Conservation (phyloP, 2,113 vertebrate species). For the Heterocephalus glaber region DNA sequence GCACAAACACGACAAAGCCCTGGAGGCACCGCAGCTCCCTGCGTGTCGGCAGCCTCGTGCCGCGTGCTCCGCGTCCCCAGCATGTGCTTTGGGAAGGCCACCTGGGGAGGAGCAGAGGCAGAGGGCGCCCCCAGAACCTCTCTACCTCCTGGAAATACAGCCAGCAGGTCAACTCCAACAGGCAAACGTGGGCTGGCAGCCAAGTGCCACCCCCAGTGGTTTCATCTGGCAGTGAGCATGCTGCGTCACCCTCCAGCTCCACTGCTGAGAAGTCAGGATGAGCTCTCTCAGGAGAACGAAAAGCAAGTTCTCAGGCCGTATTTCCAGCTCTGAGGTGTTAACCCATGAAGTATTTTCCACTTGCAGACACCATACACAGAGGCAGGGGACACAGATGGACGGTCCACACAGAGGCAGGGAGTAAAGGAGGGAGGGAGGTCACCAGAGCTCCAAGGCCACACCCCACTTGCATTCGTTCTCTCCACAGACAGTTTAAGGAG, state of each 20-base stretch:
- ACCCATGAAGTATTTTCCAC: conserved; percentile 50
- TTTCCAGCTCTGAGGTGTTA: not conserved
- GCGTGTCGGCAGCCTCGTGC: rapidly evolving
- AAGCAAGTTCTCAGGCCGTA: not conserved
- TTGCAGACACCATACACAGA: not conserved
- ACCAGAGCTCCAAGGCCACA: not conserved
- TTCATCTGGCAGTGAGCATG: rapidly evolving
- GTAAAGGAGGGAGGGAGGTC: rapidly evolving
- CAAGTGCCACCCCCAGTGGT: not conserved
- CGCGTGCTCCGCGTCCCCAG: rapidly evolving
- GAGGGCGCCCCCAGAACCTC: not conserved
- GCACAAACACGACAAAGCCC: rapidly evolving
- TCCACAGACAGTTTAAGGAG: not conserved
- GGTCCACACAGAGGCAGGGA: not conserved
- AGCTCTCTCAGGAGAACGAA: not conserved
- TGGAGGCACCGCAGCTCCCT: not conserved
- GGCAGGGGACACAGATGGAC: not conserved
- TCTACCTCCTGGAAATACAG: not conserved
- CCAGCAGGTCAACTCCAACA: not conserved
- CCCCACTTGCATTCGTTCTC: rapidly evolving
- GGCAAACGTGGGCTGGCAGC: not conserved
- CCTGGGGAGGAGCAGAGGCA: not conserved
- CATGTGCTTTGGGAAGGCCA: rapidly evolving
- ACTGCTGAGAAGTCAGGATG: not conserved
- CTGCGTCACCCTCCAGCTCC: rapidly evolving